A percentile compares a stretch with the other conserved stretches of the same genome.
phyloP scores from a whole-genome alignment of 2,113 vertebrate genomes.

The Cinclus cinclus region DNA sequence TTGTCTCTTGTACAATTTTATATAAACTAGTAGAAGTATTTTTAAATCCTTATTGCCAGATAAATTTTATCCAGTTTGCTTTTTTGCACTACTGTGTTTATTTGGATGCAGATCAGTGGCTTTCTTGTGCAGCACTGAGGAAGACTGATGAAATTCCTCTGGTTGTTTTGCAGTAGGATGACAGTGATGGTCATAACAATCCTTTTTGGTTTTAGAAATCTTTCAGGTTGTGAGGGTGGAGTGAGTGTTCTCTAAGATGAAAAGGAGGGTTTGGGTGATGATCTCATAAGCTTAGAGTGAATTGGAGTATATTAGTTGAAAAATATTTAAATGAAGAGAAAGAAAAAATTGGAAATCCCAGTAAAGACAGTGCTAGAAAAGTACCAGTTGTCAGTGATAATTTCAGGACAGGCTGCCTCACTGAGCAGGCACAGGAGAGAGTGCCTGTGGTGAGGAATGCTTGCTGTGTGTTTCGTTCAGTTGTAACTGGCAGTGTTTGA shows the following conservation, averaged over 20 bases:
- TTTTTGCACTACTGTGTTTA: neutral
- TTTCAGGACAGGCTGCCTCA: neutral
- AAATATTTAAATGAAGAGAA: neutral
- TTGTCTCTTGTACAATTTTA: neutral
- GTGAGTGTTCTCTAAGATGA: neutral
- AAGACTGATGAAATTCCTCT: neutral
- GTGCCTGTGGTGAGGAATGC: neutral
- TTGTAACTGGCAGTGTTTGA: neutral
- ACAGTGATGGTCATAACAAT: neutral
- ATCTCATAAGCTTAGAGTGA: neutral
- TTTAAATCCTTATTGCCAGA: neutral
- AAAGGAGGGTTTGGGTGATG: neutral
- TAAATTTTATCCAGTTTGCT: neutral
- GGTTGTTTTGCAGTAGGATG: neutral
- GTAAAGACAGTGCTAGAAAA: neutral
- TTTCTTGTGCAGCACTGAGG: neutral
- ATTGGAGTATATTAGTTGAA: neutral
- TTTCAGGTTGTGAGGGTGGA: neutral
- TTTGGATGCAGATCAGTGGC: neutral
- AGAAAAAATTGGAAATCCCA: neutral
- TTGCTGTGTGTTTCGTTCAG: neutral
- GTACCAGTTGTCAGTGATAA: neutral
- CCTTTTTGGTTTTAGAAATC: neutral
- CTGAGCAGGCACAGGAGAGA: neutral
- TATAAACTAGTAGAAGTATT: neutral